phyloP scores from a whole-genome alignment of 2,113 vertebrate species.

The cat (Felis catus) region DNA sequence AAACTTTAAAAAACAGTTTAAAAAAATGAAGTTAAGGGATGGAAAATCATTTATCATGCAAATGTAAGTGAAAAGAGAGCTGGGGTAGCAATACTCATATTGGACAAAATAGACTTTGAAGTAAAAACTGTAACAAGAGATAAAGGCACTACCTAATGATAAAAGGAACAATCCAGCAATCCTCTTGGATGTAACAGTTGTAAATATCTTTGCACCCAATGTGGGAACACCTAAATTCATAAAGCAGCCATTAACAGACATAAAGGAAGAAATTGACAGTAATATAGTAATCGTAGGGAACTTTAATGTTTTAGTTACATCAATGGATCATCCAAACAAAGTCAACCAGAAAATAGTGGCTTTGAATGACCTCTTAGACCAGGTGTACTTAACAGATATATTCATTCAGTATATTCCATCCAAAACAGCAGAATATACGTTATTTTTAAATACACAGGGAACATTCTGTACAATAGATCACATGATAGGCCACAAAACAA shows the following conservation, averaged over 20 bases:
- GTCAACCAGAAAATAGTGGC: neutral
- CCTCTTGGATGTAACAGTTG: neutral
- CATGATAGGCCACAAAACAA: neutral
- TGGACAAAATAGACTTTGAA: neutral
- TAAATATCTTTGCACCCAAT: neutral
- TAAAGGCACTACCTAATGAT: neutral
- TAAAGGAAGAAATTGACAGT: neutral
- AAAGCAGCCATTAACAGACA: neutral
- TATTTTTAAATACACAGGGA: neutral
- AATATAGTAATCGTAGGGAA: neutral
- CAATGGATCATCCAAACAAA: neutral
- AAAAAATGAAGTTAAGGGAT: neutral
- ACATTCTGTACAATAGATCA: neutral
- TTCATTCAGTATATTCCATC: neutral
- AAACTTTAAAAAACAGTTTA: too few species aligned
- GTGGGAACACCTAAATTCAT: neutral
- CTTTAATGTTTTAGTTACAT: neutral
- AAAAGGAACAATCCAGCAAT: neutral
- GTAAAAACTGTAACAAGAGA: neutral
- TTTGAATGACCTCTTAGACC: neutral
- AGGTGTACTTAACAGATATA: neutral
- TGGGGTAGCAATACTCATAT: neutral
- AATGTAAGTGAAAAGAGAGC: neutral
- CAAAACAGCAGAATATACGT: neutral
- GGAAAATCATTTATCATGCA: neutral